Conservation (phyloP, 2,888 invertebrate genomes). For the Patella caerulea region DNA sequence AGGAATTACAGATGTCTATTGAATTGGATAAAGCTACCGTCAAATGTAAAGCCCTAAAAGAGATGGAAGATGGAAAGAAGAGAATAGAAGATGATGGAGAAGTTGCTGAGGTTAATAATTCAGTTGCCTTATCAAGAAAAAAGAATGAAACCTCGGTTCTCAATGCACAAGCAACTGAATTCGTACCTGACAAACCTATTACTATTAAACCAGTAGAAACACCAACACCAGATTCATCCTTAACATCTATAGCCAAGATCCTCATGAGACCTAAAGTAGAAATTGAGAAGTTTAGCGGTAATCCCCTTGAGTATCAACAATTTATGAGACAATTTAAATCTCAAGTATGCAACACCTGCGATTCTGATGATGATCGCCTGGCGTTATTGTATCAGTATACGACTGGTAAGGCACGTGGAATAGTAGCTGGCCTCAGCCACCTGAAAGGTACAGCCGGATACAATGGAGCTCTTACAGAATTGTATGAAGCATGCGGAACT, state of each 20-base stretch:
- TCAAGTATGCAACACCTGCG: background rate
- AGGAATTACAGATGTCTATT: too few relatives aligned
- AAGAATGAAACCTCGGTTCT: background rate
- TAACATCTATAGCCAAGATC: background rate
- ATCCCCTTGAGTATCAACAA: background rate
- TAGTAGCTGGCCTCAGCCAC: conserved; percentile 19
- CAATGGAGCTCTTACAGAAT: conserved; percentile 6
- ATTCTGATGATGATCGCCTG: background rate
- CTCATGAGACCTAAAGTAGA: background rate
- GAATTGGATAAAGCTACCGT: too few relatives aligned
- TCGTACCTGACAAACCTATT: background rate
- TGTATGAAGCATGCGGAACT: conserved; percentile 13
- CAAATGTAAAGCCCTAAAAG: too few relatives aligned
- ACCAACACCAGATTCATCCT: background rate
- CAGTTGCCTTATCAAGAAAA: too few relatives aligned
- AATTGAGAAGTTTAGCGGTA: background rate
- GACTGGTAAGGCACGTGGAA: conserved; percentile 11
- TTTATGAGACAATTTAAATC: background rate
- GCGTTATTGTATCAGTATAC: conserved; percentile 20
- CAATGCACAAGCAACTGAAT: conserved; percentile 4
- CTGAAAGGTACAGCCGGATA: conserved; percentile 11
- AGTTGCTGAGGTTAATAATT: too few relatives aligned
- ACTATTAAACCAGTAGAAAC: too few relatives aligned
- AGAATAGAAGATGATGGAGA: too few relatives aligned
- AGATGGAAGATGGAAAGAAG: too few relatives aligned